Evolutionary conservation across 2,888 invertebrate genomes (phyloP).

Genomic region (Sphaeridia pumilis): DNA sequence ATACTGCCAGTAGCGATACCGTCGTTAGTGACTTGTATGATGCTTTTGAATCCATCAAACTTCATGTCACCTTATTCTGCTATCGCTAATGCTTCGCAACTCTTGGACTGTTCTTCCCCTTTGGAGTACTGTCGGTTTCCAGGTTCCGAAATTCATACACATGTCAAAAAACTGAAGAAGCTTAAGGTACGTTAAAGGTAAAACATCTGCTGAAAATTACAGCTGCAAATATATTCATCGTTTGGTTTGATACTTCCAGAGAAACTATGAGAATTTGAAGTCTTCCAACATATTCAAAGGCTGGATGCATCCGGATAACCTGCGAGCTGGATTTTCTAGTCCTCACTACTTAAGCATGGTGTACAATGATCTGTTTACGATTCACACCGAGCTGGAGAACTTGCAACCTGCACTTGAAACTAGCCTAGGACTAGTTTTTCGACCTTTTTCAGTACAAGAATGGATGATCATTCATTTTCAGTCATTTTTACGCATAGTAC

Average conservation of each 20-base stretch:
- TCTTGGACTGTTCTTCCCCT: constrained; percentile 22
- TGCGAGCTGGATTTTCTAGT: constrained; percentile 24
- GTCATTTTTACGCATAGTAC: constrained; percentile 20
- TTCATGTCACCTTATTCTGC: constrained; percentile 14
- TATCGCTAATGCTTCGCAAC: constrained; percentile 18
- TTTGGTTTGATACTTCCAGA: constrained; percentile 12
- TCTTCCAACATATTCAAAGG: constrained; percentile 25
- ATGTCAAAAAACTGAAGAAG: constrained; percentile 14
- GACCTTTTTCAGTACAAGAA: constrained; percentile 30
- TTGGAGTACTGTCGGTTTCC: constrained; percentile 31
- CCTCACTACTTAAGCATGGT: constrained; percentile 25
- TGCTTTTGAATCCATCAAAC: constrained; percentile 39
- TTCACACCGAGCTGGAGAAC: constrained; percentile 23
- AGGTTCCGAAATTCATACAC: constrained; percentile 25
- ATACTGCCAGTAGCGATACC: constrained; percentile 52
- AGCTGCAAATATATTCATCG: not conserved
- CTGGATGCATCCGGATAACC: constrained; percentile 25
- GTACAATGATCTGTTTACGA: constrained; percentile 17
- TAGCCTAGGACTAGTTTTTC: constrained; percentile 21
- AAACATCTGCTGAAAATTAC: not conserved
- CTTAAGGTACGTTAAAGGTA: constrained; percentile 14
- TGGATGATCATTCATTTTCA: constrained; percentile 28
- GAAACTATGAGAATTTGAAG: constrained; percentile 19
- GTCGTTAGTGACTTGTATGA: constrained; percentile 50
- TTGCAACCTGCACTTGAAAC: constrained; percentile 16